A percentile compares a stretch with the other conserved stretches of the same genome.
Conservation (phyloP, 1,140 invertebrate genomes). For the Pectinophora gossypiella region DNA sequence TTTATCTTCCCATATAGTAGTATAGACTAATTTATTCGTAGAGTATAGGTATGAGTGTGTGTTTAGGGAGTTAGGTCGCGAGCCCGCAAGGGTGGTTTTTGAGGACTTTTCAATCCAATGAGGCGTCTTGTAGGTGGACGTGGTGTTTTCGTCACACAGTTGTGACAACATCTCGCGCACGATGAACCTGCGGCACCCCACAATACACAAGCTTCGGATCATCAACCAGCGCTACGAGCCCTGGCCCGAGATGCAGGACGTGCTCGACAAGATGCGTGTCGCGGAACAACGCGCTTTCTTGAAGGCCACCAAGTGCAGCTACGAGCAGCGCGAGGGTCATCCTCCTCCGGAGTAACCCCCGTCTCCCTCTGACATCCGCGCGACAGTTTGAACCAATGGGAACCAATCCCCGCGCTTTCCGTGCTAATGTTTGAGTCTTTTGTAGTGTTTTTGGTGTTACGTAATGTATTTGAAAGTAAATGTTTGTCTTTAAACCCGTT, state of each 20-base stretch:
- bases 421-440: no score
- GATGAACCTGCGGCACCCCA: slow-evolving; percentile 51
- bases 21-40: no score
- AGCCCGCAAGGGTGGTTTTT: neutral
- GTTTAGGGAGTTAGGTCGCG: no score
- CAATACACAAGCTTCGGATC: slow-evolving; percentile 40
- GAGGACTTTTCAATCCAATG: slow-evolving; percentile 1
- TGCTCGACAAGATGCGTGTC: slow-evolving; percentile 48
- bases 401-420: no score
- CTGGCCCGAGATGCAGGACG: slow-evolving; percentile 61
- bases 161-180: slow-evolving; percentile 46
- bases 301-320: neutral
- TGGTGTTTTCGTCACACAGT: slow-evolving; percentile 33
- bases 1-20: no score
- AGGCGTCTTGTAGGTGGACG: slow-evolving; percentile 39
- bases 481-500: no score
- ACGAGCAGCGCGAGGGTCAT: neutral
- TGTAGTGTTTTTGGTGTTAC: no score
- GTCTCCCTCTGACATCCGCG: no score
- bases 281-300: slow-evolving; percentile 40
- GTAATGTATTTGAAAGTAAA: no score
- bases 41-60: no score
- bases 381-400: no score
- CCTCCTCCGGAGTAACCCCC: no score
- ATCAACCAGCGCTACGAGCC: slow-evolving; percentile 56